Evolutionary conservation across 2,797 vertebrate genomes (phyloP).

Genomic region (Acanthis flammea): DNA sequence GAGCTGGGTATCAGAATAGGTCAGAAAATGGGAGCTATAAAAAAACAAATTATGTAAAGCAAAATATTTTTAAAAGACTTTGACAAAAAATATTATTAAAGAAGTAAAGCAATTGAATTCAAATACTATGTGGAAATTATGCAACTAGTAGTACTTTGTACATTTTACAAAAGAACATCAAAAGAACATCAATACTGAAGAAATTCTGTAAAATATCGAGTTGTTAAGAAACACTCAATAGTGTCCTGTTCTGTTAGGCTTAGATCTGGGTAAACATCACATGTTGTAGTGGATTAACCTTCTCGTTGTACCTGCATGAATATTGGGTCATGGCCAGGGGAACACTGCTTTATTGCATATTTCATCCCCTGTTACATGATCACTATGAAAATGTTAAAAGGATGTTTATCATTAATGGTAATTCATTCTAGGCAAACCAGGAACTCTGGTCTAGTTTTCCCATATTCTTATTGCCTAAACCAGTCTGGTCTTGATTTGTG

Average conservation of each 20-base stretch:
- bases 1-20: not conserved
- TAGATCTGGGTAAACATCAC: not conserved
- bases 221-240: not conserved
- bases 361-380: not conserved
- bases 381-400: not conserved
- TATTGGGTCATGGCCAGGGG: not conserved
- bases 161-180: fast-evolving
- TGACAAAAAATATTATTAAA: not conserved
- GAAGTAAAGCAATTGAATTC: not conserved
- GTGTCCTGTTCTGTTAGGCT: not conserved
- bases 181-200: not conserved
- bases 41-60: not conserved
- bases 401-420: not conserved
- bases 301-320: not conserved
- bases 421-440: not conserved
- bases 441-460: not conserved
- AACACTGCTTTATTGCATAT: not conserved
- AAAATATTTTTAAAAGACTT: not conserved
- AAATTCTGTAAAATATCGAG: not conserved
- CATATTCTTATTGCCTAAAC: not conserved
- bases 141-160: not conserved
- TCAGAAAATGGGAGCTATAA: not conserved
- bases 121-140: not conserved
- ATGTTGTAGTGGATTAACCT: not conserved
- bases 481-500: not conserved